These are phyloP conservation scores for Lasioglossum zephyrum DNA, from an alignment of 2,888 invertebrate genomes.

Conservation along the genomic window DNA sequence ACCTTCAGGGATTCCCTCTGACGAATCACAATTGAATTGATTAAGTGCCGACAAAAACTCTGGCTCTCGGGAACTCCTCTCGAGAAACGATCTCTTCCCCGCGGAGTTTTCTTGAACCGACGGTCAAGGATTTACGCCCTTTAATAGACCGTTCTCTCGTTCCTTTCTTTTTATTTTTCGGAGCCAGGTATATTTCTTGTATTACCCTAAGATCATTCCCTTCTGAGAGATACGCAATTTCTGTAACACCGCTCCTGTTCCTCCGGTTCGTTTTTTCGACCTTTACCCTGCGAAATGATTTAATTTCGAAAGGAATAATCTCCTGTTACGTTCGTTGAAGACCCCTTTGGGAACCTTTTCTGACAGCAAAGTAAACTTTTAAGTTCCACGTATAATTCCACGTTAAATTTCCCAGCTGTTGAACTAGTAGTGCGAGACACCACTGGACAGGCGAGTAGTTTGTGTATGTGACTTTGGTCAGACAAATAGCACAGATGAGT, in stretches of 20 bases:
- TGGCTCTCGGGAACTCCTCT: conserved; percentile 12
- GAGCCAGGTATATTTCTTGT: background rate
- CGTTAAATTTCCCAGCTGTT: background rate
- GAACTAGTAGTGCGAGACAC: background rate
- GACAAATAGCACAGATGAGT: background rate
- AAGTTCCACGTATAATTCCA: background rate
- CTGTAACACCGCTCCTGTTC: background rate
- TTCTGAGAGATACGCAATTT: background rate
- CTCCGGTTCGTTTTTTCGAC: background rate
- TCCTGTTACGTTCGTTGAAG: background rate
- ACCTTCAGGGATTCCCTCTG: background rate
- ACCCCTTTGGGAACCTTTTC: background rate
- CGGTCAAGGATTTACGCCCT: conserved; percentile 18
- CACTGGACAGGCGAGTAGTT: background rate
- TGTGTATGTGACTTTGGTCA: background rate
- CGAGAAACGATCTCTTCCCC: background rate
- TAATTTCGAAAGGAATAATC: background rate
- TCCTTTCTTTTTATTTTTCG: background rate
- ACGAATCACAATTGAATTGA: conserved; percentile 44
- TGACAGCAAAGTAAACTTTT: background rate
- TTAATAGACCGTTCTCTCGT: background rate
- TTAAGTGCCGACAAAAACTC: conserved; percentile 32
- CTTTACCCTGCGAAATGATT: conserved; percentile 6
- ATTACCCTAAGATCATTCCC: background rate
- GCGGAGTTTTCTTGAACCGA: conserved; percentile 1